phyloP scores from a whole-genome alignment of 2,113 vertebrate genomes.

The Dendrocopos noguchii region DNA sequence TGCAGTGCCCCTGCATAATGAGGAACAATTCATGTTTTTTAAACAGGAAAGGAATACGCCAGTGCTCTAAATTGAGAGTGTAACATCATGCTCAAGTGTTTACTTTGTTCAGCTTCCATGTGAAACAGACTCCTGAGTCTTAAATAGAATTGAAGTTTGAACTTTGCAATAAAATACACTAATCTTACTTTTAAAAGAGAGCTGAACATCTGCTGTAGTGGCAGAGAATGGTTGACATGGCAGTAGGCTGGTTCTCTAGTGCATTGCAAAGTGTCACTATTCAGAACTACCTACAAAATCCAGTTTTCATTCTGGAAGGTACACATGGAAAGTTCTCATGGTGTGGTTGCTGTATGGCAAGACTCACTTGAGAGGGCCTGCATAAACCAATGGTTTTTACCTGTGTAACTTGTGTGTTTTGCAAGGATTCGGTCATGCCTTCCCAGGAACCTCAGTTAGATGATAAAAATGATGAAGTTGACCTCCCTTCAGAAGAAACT shows the following conservation, averaged over 20 bases:
- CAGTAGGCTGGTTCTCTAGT: background rate
- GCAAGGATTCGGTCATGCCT: conserved; percentile 98
- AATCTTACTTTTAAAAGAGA: background rate
- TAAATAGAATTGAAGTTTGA: background rate
- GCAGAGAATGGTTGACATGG: background rate
- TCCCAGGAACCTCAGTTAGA: conserved; percentile 93
- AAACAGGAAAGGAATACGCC: background rate
- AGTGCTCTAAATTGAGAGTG: background rate
- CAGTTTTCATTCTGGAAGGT: background rate
- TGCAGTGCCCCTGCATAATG: background rate
- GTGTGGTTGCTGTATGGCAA: background rate
- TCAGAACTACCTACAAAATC: background rate
- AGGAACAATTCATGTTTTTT: background rate
- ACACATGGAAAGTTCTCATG: background rate
- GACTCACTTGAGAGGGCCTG: background rate
- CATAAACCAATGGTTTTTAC: background rate
- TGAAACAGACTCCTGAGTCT: background rate
- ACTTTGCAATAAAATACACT: background rate
- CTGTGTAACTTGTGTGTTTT: background rate
- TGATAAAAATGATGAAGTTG: conserved; percentile 85
- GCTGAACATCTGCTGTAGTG: background rate
- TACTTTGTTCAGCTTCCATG: background rate
- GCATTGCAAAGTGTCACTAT: background rate
- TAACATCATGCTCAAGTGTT: background rate
- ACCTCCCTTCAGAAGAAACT: conserved; percentile 86